Conservation (phyloP, 2,113 vertebrate species). For the Echinops telfairi region DNA sequence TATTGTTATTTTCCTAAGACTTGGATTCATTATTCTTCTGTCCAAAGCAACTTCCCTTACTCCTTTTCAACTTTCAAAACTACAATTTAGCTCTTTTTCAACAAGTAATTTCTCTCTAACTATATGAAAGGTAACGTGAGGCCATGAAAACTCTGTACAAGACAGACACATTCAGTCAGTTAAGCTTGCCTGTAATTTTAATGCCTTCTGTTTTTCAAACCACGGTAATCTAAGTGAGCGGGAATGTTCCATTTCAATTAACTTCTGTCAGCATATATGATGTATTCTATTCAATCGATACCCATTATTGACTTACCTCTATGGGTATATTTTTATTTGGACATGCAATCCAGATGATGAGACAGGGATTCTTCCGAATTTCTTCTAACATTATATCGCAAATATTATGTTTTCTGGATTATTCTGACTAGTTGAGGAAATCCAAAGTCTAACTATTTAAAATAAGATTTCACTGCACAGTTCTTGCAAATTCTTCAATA, state of each 20-base stretch:
- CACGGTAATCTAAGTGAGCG: neutral
- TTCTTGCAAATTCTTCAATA: conserved; percentile 10
- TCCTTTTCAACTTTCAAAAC: conserved; percentile 25
- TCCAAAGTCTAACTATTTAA: neutral
- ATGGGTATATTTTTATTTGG: neutral
- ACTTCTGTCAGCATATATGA: neutral
- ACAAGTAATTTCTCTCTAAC: no score
- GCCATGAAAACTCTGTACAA: neutral
- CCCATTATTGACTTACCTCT: neutral
- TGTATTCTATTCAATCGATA: neutral
- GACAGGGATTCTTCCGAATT: neutral
- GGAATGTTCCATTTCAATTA: conserved; percentile 18
- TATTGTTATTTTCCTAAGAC: neutral
- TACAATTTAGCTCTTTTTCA: neutral
- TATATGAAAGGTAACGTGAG: no score
- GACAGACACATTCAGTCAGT: neutral
- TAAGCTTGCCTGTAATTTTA: neutral
- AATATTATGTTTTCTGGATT: neutral
- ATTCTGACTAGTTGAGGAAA: neutral
- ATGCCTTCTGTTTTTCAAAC: conserved; percentile 7
- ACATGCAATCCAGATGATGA: neutral
- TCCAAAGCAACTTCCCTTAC: neutral
- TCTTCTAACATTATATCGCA: neutral
- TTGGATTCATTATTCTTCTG: neutral
- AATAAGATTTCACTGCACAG: neutral